phyloP scores from a whole-genome alignment of 2,888 invertebrate genomes.

The Amiota minor region DNA sequence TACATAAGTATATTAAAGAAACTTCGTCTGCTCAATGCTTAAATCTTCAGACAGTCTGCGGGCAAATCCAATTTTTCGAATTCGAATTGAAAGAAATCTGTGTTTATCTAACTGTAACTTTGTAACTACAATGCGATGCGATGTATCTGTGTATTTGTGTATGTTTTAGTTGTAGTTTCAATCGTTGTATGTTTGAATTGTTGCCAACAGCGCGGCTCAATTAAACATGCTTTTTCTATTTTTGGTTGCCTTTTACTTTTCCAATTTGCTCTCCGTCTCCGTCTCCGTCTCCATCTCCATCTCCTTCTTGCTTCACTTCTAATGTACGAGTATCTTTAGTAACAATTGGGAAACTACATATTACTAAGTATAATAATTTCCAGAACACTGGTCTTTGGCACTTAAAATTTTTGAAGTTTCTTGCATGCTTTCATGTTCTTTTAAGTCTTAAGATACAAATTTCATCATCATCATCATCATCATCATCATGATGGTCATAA shows the following conservation, averaged over 20 bases:
- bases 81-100: background rate
- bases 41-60: too few relatives aligned
- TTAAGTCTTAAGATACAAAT: too few relatives aligned
- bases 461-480: too few relatives aligned
- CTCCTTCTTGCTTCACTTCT: too few relatives aligned
- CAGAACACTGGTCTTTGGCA: too few relatives aligned
- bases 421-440: constrained; percentile 13
- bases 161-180: background rate
- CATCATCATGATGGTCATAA: too few relatives aligned
- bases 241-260: constrained; percentile 11
- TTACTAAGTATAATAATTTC: too few relatives aligned
- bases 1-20: background rate
- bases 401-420: background rate
- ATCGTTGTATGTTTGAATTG: background rate
- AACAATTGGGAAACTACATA: too few relatives aligned
- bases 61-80: too few relatives aligned
- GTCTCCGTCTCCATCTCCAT: too few relatives aligned
- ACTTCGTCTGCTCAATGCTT: background rate
- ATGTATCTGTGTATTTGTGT: background rate
- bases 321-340: too few relatives aligned
- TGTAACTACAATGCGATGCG: background rate
- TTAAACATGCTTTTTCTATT: constrained; percentile 13
- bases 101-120: background rate
- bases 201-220: constrained; percentile 10
- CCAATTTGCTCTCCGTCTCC: background rate